Evolutionary conservation across 2,888 invertebrate species (phyloP), one percentile per base, ranked within the genome.

Genomic region (Patella depressa): DNA sequence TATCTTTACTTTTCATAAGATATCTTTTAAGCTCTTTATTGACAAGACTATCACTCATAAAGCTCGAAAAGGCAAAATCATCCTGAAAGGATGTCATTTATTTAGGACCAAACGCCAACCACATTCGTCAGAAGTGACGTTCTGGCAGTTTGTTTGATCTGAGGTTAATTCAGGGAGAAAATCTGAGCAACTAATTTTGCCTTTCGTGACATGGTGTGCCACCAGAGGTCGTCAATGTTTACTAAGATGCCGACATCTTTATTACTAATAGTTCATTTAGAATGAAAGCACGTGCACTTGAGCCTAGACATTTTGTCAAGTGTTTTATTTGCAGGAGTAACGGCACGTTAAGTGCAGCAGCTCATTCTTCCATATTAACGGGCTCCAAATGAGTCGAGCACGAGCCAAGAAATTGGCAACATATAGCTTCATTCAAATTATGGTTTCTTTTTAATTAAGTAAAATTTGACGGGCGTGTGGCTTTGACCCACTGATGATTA

Each of bases 181-280:
- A 65, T 65, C 24, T 24, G 19, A 19, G 19, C 65, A 65, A 65
- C 65, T 65, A 19, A 65, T 19, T 65, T 19, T 9, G 19, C 24
- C 65, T 24, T 65, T 65, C 24, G 19, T 65, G 65, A 24, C 65
- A 65, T 65, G 24, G 24, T 24, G 65, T 65, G 65, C 11, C 65
- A 65, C 65, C 65, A 24, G 24, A 65, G 19, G 65, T 65, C 24
- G 24, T 12, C 65, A 65, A 65, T 65, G 65, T 65, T 65, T 65
- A 65, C 65, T 7, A 65, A 65, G 65, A 65, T 65, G 65, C 24
- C 65, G 24, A 65, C 19, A 65, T 19, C 24, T 19, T 65, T 65
- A 65, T 65, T 65, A 65, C 19, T 65, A 65, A 65, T 65, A 65
- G 65, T 65, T n/a, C 65, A 65, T 65, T 65, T 24, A 65, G 65